Evolutionary conservation across 2,797 vertebrate genomes (phyloP).

Genomic region (Danio albolineatus): DNA sequence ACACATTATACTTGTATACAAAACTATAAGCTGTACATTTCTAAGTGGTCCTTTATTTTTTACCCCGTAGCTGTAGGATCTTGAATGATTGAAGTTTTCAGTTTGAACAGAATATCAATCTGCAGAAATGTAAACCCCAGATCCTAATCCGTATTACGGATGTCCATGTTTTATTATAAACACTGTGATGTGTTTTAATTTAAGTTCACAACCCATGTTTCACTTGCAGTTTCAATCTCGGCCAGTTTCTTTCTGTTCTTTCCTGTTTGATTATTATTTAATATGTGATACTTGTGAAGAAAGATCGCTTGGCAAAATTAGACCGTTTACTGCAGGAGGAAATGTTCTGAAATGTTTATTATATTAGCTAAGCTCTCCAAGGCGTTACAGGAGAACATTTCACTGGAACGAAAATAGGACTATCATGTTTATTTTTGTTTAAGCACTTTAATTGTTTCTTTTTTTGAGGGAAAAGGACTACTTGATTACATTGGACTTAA

Average conservation of each 20-base stretch:
- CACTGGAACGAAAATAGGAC: constrained; percentile 27
- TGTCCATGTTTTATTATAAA: constrained; percentile 27
- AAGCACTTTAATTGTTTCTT: constrained; percentile 68
- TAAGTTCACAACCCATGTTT: background rate
- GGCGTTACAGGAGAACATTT: constrained; percentile 11
- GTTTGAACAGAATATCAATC: background rate
- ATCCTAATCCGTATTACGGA: constrained; percentile 19
- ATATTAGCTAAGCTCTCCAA: background rate
- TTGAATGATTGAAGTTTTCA: constrained; percentile 1
- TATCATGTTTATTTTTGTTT: constrained; percentile 34
- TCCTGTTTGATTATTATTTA: constrained; percentile 1
- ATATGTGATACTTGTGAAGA: constrained; percentile 3
- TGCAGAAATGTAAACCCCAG: background rate
- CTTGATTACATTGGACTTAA: background rate
- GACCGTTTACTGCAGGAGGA: background rate
- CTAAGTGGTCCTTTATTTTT: no score
- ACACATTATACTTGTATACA: no score
- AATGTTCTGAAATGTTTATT: constrained; percentile 12
- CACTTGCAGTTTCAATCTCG: background rate
- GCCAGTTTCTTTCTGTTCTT: background rate
- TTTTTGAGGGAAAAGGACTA: constrained; percentile 33
- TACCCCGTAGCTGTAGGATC: background rate
- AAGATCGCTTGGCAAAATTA: background rate
- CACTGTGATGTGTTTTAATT: constrained; percentile 34
- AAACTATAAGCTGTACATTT: no score